Conservation (phyloP, 1,140 invertebrate genomes). For the Whitmania pigra region DNA sequence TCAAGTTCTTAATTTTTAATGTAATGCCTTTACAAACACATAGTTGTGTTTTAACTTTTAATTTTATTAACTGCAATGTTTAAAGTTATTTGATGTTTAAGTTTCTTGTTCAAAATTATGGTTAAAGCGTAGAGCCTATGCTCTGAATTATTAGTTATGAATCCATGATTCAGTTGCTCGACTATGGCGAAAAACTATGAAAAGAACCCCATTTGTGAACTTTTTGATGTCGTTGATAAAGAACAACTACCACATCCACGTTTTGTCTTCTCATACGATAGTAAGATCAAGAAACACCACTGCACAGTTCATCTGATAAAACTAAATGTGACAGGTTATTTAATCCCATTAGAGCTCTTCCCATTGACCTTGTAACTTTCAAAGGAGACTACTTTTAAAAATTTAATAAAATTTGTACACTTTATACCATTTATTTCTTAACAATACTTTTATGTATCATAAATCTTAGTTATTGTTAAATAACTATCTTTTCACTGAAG, state of each 20-base stretch:
- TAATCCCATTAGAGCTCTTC: slow-evolving; percentile 44
- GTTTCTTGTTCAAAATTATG: not conserved
- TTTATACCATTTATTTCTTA: not conserved
- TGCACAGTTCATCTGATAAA: slow-evolving; percentile 55
- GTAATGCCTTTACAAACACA: no score
- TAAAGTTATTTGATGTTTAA: not conserved
- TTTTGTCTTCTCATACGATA: slow-evolving; percentile 71
- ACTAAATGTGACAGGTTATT: slow-evolving; percentile 50
- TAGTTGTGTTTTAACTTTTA: no score
- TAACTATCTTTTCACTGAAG: not conserved
- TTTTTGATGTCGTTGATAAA: slow-evolving; percentile 92
- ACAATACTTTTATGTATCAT: no score
- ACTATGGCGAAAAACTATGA: slow-evolving; percentile 5
- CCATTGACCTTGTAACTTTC: not conserved
- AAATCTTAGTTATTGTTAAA: not conserved
- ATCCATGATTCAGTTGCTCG: no score
- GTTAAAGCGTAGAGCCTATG: not conserved
- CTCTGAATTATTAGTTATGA: not conserved
- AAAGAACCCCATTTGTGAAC: slow-evolving; percentile 79
- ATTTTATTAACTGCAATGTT: not conserved
- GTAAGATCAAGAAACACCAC: slow-evolving; percentile 77
- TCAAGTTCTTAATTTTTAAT: no score
- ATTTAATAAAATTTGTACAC: not conserved
- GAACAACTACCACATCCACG: slow-evolving; percentile 80
- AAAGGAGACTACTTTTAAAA: not conserved